Evolutionary conservation across 1,140 invertebrate genomes (phyloP), one percentile per base, ranked within the genome.

Genomic region (Augochlora pura): DNA sequence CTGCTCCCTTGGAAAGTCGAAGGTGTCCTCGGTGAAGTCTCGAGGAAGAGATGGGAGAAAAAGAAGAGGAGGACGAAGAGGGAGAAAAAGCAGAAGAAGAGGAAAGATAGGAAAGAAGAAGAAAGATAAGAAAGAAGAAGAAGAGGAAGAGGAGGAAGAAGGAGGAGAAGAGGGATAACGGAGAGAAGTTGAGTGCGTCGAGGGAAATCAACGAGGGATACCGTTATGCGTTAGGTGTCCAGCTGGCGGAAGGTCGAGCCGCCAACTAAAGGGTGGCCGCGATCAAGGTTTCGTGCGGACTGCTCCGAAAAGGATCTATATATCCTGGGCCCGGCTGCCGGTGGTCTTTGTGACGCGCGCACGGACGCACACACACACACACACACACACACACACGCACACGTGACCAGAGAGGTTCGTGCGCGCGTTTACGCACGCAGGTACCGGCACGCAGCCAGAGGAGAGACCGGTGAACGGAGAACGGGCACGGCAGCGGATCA

Each of bases 401-500:
- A 27, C 32, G 32, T 32, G 32, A 32, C 32, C 32, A 32, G n/a
- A n/a, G n/a, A n/a, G 32, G 32, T 32, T 32, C 32, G 32, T 32
- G 32, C 32, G 32, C 32, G 32, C 32, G 32, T 32, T 32, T 38
- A 21, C 54, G 62, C 52, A 14, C 10, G 49, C 54, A 7, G n/a
- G n/a, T 14, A 16, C 27, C 23, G 39, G 1, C 5, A 32, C 6
- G 72, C 49, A 18, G 49, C 9, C 72, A 27, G 39, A n/a, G n/a
- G n/a, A n/a, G n/a, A 57, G 52, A 32, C 16, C 69, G 69, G 76
- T 78, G 68, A 78, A 78, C 76, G 76, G 76, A 63, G 67, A 72
- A 72, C 76, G 57, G 60, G 78, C 76, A 78, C 77, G 83, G 76
- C 79, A 62, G 74, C 75, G 65, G 87, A 91, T 91, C 90, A 86